phyloP scores from a whole-genome alignment of 2,888 invertebrate species.

The Lasioglossum villosulum region DNA sequence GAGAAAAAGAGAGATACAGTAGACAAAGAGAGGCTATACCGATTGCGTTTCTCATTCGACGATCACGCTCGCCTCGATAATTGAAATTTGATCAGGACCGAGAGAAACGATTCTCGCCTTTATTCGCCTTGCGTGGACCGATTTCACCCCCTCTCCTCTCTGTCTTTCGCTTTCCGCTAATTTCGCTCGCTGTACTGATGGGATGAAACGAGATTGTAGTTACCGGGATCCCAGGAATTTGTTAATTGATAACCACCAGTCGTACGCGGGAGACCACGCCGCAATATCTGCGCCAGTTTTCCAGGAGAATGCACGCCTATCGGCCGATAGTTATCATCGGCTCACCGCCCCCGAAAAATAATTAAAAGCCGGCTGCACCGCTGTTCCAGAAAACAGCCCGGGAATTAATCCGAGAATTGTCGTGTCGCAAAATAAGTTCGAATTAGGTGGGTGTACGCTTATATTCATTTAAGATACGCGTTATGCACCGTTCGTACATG shows the following conservation, averaged over 20 bases:
- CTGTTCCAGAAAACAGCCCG: not conserved
- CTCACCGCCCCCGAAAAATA: not conserved
- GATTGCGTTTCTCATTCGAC: not conserved
- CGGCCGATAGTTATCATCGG: not conserved
- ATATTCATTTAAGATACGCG: too few species aligned
- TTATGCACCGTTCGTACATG: too few species aligned
- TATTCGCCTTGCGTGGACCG: not conserved
- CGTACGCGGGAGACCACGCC: not conserved
- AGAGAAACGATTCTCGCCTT: not conserved
- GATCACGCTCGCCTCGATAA: not conserved
- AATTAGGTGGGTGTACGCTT: too few species aligned
- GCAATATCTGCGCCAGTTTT: not conserved
- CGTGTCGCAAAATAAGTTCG: not conserved
- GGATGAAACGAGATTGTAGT: not conserved
- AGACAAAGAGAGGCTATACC: not conserved
- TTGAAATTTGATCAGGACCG: not conserved
- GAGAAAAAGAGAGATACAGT: not conserved
- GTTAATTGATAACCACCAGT: conserved; percentile 40
- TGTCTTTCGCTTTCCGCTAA: not conserved
- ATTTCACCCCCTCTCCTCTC: not conserved
- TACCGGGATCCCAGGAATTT: conserved; percentile 27
- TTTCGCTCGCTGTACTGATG: not conserved
- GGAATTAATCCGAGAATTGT: not conserved
- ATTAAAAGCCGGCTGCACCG: conserved; percentile 3
- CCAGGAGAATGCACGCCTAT: not conserved